Evolutionary conservation across 1,140 invertebrate species (phyloP), one percentile per base, ranked within the genome.

Genomic region (Saxidomus purpurata): DNA sequence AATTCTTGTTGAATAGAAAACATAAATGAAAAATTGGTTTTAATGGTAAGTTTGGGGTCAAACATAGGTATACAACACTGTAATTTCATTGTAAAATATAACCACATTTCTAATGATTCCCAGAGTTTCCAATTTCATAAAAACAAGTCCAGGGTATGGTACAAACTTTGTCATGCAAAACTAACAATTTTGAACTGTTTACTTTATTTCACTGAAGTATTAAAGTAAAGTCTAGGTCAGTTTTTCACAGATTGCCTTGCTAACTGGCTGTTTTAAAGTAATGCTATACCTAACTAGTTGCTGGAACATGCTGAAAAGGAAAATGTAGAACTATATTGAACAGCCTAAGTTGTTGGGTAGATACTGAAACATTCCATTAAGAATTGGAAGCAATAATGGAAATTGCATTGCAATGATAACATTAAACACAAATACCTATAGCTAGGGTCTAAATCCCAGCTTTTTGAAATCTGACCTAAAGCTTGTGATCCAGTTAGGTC

Each of bases 21-120:
- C 28, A 67, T 67, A 25, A 67, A 67, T 67, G 61, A 36, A 67
- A 4, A 67, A 67, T 31, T 31, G 28, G 25, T 25, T 67, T 67
- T 31, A 67, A 31, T 28, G 61, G 25, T 36, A 31, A 36, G 17
- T 4, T 36, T 31, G 1, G 28, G 61, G 61, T 67, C 61, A 67
- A 31, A 67, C 61, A 67, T 67, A 67, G 61, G 31, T 67, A 67
- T 67, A n/a, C n/a, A 67, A 31, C n/a, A 28, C 15, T 67, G 17
- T 67, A 36, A 67, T 67, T 67, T 67, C 8, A 31, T 31, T 67
- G 31, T 67, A 43, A 8, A 31, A 28, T 31, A 25, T 67, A 67
- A 67, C 61, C 61, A 31, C 61, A 67, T 67, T 67, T n/a, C n/a
- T 67, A 67, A 67, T 36, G 61, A 31, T 67, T 67, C 31, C 61